Evolutionary conservation across 35 echinoderm and acorn worm species (phyloP).

Genomic region (Apostichopus parvimensis): DNA sequence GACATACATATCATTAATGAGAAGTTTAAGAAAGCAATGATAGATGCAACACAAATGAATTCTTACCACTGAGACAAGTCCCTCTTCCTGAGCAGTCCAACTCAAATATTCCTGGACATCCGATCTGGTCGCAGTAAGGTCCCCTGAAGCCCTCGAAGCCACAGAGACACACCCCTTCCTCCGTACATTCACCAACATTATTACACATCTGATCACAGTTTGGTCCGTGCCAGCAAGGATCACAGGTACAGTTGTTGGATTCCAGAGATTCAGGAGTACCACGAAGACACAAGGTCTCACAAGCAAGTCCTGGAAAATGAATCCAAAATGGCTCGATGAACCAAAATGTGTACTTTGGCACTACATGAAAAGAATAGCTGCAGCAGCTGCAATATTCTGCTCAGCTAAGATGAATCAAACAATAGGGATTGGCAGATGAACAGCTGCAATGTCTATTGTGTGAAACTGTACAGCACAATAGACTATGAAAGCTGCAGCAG

Average conservation of each 20-base stretch:
- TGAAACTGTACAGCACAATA: too few species aligned
- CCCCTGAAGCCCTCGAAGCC: constrained; percentile 69
- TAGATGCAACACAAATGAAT: background rate
- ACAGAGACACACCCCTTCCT: constrained; percentile 77
- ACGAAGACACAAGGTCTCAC: constrained; percentile 71
- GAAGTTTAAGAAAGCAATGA: background rate
- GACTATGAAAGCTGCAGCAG: too few species aligned
- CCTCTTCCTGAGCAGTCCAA: constrained; percentile 83
- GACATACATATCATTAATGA: too few species aligned
- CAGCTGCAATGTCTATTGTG: too few species aligned
- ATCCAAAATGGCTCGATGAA: too few species aligned
- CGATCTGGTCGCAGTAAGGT: constrained; percentile 69
- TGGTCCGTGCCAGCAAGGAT: constrained; percentile 79
- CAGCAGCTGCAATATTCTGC: too few species aligned
- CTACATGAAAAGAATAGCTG: too few species aligned
- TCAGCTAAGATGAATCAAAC: too few species aligned
- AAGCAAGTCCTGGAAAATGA: constrained; percentile 50
- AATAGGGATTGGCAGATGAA: too few species aligned
- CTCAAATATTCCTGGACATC: constrained; percentile 73
- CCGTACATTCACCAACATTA: constrained; percentile 63
- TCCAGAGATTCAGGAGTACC: constrained; percentile 68
- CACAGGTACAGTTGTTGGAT: constrained; percentile 85
- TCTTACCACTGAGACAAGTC: constrained; percentile 69
- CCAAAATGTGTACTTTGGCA: too few species aligned
- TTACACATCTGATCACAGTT: constrained; percentile 72